Evolutionary conservation across 2,113 vertebrate genomes (phyloP).

Genomic region (Alligator mississippiensis): DNA sequence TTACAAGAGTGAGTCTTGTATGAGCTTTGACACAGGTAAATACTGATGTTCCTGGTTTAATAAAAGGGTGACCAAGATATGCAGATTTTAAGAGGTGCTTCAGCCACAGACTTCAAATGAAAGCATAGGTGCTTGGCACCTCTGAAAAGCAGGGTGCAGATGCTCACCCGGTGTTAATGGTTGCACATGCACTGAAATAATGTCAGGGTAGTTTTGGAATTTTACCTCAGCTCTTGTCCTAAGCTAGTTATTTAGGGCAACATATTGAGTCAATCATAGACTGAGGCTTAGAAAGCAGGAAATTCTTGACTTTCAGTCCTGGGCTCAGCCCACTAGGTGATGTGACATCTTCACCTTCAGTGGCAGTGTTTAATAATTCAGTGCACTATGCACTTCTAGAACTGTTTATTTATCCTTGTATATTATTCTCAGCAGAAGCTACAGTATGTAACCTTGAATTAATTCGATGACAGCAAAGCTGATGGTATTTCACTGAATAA

Average conservation of each 20-base stretch:
- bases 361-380: not conserved
- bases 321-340: not conserved
- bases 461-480: not conserved
- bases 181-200: not conserved
- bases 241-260: not conserved
- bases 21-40: accelerated
- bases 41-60: not conserved
- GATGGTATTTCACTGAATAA: not conserved
- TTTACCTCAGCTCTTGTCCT: not conserved
- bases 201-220: not conserved
- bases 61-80: not conserved
- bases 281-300: not conserved
- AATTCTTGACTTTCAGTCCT: not conserved
- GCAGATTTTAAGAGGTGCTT: not conserved
- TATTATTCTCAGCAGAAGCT: not conserved
- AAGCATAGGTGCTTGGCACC: not conserved
- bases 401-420: not conserved
- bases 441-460: not conserved
- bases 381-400: not conserved
- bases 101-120: not conserved
- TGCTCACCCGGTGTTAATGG: not conserved
- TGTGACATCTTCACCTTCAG: not conserved
- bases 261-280: not conserved
- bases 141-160: not conserved
- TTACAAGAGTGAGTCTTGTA: not conserved